Percentiles rank a stretch among this genome's conserved stretches.
Conservation (phyloP, 2,797 vertebrate genomes). For the Pantherophis alleghaniensis region DNA sequence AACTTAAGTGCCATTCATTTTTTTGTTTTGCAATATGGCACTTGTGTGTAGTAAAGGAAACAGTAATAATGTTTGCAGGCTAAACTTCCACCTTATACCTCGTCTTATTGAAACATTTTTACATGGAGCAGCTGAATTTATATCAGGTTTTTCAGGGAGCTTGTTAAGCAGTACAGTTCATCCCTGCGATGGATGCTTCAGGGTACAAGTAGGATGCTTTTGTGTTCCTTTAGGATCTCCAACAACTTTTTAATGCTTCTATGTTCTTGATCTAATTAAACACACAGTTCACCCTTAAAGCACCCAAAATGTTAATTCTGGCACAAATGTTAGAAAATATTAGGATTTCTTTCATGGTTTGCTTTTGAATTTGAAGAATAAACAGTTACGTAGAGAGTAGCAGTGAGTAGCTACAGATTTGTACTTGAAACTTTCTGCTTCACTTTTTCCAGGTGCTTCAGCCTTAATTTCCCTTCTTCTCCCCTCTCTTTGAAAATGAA, state of each 20-base stretch:
- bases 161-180: slow-evolving; percentile 30
- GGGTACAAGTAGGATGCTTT: neutral
- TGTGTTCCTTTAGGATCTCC: neutral
- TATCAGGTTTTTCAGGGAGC: slow-evolving; percentile 19
- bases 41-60: slow-evolving; percentile 40
- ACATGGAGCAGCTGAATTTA: slow-evolving; percentile 34
- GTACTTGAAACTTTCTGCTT: neutral
- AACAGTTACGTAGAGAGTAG: neutral
- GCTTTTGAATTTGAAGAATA: neutral
- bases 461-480: neutral
- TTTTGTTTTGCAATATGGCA: slow-evolving; percentile 21
- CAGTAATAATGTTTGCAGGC: slow-evolving; percentile 31
- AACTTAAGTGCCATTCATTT: slow-evolving; percentile 30
- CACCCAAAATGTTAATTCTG: neutral
- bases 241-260: neutral
- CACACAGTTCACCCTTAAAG: neutral
- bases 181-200: neutral
- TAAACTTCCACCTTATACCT: slow-evolving; percentile 45
- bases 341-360: neutral
- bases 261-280: neutral
- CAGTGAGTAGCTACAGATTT: neutral
- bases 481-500: neutral
- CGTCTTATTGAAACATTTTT: slow-evolving; percentile 33
- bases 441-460: neutral
- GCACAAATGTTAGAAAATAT: neutral